These are phyloP conservation scores for Pseudochromis fuscus DNA, from an alignment of 2,797 vertebrate genomes.

Conservation along the genomic window DNA sequence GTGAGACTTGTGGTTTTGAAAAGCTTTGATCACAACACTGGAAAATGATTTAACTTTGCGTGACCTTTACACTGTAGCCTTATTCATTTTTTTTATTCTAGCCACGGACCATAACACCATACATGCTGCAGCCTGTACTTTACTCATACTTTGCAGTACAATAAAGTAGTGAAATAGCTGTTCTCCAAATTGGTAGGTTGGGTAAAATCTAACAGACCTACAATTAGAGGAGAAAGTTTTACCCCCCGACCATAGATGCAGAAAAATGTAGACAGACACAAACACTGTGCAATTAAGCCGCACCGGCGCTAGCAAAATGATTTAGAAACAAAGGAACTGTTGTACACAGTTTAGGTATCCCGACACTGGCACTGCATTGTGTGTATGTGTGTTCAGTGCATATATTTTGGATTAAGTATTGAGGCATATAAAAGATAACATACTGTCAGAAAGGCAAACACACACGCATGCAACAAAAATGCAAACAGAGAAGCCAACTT, in stretches of 20 bases:
- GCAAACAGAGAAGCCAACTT: slow-evolving; percentile 38
- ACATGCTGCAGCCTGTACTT: slow-evolving; percentile 52
- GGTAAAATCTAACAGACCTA: slow-evolving; percentile 49
- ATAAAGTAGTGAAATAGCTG: slow-evolving; percentile 63
- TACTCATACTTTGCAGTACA: slow-evolving; percentile 45
- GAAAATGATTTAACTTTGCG: slow-evolving; percentile 37
- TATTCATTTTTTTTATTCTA: slow-evolving; percentile 1
- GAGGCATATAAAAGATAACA: slow-evolving; percentile 51
- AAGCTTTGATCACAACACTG: slow-evolving; percentile 18
- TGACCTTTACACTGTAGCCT: slow-evolving; percentile 24
- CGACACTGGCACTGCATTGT: neutral
- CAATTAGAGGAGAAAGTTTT: slow-evolving; percentile 64
- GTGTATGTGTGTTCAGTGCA: slow-evolving; percentile 36
- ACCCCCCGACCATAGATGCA: slow-evolving; percentile 33
- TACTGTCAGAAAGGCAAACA: neutral
- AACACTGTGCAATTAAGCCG: slow-evolving; percentile 26
- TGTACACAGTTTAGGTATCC: slow-evolving; percentile 5
- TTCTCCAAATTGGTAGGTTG: slow-evolving; percentile 71
- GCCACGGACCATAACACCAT: slow-evolving; percentile 27
- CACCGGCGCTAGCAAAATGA: slow-evolving; percentile 1
- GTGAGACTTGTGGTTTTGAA: slow-evolving; percentile 1
- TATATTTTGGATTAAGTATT: slow-evolving; percentile 61
- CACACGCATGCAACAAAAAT: slow-evolving; percentile 25
- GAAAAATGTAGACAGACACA: slow-evolving; percentile 44
- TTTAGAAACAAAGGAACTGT: slow-evolving; percentile 24